Evolutionary conservation across 2,113 vertebrate species (phyloP).

Genomic region (Motacilla alba): DNA sequence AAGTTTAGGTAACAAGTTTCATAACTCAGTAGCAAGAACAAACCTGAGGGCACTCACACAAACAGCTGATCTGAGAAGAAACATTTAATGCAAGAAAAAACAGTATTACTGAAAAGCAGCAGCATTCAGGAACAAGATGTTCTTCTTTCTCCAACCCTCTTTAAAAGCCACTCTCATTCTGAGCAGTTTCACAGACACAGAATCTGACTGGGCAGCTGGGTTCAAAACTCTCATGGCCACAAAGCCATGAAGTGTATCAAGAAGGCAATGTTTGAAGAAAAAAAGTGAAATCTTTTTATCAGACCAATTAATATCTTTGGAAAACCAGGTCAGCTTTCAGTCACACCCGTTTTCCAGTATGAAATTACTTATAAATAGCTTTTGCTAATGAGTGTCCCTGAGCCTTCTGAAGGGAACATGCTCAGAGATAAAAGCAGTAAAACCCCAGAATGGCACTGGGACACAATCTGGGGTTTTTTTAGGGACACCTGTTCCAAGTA

Average conservation of each 20-base stretch:
- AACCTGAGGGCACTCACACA: neutral
- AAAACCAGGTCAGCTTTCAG: neutral
- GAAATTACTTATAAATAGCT: neutral
- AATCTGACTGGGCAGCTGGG: neutral
- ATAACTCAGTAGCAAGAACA: neutral
- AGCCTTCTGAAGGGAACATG: neutral
- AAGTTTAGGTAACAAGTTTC: neutral
- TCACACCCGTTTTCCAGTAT: neutral
- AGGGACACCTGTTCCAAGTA: neutral
- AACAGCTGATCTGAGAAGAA: neutral
- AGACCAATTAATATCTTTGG: neutral
- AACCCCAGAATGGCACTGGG: neutral
- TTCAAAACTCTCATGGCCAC: neutral
- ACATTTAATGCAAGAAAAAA: neutral
- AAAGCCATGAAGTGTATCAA: neutral
- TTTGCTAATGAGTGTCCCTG: neutral
- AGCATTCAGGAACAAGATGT: neutral
- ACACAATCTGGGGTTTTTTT: neutral
- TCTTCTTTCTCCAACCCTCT: neutral
- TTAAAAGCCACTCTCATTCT: neutral
- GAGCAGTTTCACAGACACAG: neutral
- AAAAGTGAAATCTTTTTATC: neutral
- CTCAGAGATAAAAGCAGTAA: neutral
- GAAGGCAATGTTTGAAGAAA: neutral
- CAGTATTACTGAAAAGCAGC: neutral